Percentiles rank a stretch among this genome's conserved stretches.
Conservation (phyloP, 2,113 vertebrate species). For the Oryctolagus cuniculus region DNA sequence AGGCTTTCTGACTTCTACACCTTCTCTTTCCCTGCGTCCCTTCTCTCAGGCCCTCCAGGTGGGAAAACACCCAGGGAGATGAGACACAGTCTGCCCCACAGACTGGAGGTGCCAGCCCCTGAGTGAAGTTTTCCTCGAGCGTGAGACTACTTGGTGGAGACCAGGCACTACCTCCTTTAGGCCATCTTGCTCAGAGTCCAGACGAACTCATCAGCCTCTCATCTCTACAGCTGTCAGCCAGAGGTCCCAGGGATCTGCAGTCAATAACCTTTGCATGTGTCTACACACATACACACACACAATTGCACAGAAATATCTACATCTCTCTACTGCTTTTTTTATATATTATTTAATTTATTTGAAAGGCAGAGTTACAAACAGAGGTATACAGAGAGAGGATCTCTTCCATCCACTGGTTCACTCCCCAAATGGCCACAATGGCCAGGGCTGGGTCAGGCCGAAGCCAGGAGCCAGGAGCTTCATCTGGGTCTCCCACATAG, state of each 20-base stretch:
- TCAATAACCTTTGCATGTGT: not conserved
- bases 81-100: not conserved
- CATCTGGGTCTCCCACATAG: no score
- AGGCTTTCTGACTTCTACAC: constrained; percentile 20
- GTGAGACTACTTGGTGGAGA: not conserved
- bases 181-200: not conserved
- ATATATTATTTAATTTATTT: no score
- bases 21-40: not conserved
- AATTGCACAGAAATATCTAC: not conserved
- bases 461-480: no score
- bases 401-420: no score
- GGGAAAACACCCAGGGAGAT: not conserved
- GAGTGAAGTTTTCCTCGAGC: not conserved
- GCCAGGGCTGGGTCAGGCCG: no score
- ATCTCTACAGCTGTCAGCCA: not conserved
- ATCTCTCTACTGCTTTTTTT: not conserved
- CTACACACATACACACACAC: not conserved
- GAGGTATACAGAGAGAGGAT: no score
- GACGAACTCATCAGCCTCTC: not conserved
- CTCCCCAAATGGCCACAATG: no score
- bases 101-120: not conserved
- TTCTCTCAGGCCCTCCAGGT: not conserved
- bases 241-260: not conserved
- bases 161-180: not conserved
- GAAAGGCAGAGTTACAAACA: no score